Evolutionary conservation across 2,113 vertebrate species (phyloP).

Genomic region (Chaetodon trifascialis): DNA sequence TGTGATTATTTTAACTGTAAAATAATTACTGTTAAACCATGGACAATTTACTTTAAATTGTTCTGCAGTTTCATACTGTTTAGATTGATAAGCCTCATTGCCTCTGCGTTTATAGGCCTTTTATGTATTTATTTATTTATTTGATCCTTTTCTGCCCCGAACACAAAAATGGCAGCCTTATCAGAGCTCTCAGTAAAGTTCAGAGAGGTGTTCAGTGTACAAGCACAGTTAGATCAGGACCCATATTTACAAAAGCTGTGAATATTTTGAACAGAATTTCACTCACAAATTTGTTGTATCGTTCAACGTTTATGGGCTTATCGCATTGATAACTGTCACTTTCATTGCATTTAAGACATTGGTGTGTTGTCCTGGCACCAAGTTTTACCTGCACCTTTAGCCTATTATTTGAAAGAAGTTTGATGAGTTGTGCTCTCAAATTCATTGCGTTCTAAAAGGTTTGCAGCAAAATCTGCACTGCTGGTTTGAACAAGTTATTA

Average conservation of each 20-base stretch:
- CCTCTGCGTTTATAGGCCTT: slow-evolving; percentile 56
- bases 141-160: slow-evolving; percentile 34
- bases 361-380: not conserved
- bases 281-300: not conserved
- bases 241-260: not conserved
- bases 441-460: not conserved
- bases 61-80: slow-evolving; percentile 64
- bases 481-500: not conserved
- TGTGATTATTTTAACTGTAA: slow-evolving; percentile 69
- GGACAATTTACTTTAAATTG: slow-evolving; percentile 71
- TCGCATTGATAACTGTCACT: too few species aligned
- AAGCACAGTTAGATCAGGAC: not conserved
- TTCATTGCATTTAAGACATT: not conserved
- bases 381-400: not conserved
- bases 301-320: not conserved
- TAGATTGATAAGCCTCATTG: slow-evolving; percentile 75
- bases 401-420: not conserved
- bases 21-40: slow-evolving; percentile 67
- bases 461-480: slow-evolving; percentile 6
- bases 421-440: slow-evolving; percentile 9
- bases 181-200: slow-evolving; percentile 44
- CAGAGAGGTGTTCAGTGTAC: slow-evolving; percentile 20
- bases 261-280: not conserved
- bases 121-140: slow-evolving; percentile 38
- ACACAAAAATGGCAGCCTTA: slow-evolving; percentile 27